phyloP scores from a whole-genome alignment of 2,113 vertebrate species.

The Myotis yumanensis region DNA sequence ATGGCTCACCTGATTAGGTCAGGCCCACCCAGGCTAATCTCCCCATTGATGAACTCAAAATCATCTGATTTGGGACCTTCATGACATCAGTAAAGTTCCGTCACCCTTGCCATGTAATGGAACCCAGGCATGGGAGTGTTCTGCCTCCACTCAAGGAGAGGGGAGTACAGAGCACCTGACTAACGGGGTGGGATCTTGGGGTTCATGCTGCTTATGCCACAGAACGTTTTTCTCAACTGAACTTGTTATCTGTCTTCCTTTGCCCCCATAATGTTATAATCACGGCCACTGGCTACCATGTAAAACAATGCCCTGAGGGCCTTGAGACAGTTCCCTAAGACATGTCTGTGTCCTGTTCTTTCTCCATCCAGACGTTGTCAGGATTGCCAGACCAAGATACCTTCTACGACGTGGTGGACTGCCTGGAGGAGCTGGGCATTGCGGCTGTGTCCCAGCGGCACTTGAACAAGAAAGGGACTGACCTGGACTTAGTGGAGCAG shows the following conservation, averaged over 20 bases:
- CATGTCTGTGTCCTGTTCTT: conserved; percentile 53
- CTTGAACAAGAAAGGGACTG: conserved; percentile 94
- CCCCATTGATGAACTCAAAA: neutral
- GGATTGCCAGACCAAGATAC: conserved; percentile 96
- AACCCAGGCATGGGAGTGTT: neutral
- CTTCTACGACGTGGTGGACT: conserved; percentile 97
- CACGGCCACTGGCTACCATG: neutral
- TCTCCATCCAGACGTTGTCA: conserved; percentile 88
- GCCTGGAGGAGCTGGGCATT: conserved; percentile 95
- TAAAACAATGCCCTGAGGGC: neutral
- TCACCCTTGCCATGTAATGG: neutral
- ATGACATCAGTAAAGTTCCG: neutral
- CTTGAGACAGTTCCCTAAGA: conserved; percentile 35
- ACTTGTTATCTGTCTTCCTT: neutral
- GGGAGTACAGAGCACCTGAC: neutral
- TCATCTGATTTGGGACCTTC: neutral
- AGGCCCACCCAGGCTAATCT: neutral
- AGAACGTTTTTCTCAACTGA: neutral
- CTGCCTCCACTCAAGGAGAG: neutral
- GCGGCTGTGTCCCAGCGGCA: conserved; percentile 92
- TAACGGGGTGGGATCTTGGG: neutral
- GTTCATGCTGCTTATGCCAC: neutral
- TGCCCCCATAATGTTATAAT: neutral
- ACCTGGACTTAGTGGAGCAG: conserved; percentile 96
- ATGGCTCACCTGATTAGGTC: neutral